These are phyloP conservation scores for Alsophila aescularia DNA, from an alignment of 2,888 invertebrate species.

Conservation along the genomic window DNA sequence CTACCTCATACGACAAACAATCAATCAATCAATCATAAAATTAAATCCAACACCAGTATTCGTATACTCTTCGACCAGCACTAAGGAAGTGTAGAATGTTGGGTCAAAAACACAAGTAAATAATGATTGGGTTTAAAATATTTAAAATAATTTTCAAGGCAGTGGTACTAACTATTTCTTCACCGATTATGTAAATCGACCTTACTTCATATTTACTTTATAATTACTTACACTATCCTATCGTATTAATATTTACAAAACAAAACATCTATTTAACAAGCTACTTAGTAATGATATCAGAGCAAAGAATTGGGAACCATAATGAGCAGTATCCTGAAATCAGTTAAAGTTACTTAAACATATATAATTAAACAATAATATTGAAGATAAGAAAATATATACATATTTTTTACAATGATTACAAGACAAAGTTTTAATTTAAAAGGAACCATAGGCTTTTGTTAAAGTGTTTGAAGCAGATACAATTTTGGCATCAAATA, in stretches of 20 bases:
- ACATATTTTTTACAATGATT: too few species aligned
- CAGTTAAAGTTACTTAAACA: background rate
- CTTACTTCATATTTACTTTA: background rate
- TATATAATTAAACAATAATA: too few species aligned
- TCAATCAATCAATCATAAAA: too few species aligned
- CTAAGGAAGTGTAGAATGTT: too few species aligned
- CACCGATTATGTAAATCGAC: background rate
- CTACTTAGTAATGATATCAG: background rate
- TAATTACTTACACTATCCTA: background rate
- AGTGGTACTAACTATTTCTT: background rate
- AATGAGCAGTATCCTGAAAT: background rate
- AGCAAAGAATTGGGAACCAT: conserved; percentile 3
- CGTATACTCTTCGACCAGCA: too few species aligned
- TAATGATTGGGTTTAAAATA: too few species aligned
- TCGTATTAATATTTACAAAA: conserved; percentile 24
- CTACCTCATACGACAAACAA: too few species aligned
- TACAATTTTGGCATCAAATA: conserved; percentile 66
- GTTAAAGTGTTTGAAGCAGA: conserved; percentile 21
- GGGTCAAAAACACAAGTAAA: too few species aligned
- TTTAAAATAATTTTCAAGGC: background rate
- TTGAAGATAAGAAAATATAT: too few species aligned
- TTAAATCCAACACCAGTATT: too few species aligned
- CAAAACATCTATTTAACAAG: conserved; percentile 3
- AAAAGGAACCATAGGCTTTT: conserved; percentile 25
- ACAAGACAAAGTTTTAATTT: background rate